Conservation (phyloP, 2,113 vertebrate species). For the Carassius auratus region DNA sequence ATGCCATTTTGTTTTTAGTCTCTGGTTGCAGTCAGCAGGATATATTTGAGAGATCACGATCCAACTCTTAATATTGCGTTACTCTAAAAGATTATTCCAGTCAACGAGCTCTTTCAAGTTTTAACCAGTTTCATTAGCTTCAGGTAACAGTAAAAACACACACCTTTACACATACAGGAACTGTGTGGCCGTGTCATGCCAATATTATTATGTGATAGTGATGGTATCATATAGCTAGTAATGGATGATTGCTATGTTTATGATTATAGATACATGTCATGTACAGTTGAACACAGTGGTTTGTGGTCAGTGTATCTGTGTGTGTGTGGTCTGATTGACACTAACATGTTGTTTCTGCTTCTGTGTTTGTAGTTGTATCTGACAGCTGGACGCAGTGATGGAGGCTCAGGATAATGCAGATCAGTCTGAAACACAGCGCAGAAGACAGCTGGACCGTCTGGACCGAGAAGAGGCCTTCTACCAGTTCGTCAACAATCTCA, state of each 20-base stretch:
- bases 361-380: conserved; percentile 41
- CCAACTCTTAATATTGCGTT: no score
- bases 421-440: conserved; percentile 90
- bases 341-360: conserved; percentile 15
- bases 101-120: background rate
- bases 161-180: background rate
- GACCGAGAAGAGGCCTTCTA: conserved; percentile 97
- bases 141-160: background rate
- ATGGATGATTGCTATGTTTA: background rate
- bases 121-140: background rate
- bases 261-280: background rate
- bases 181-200: background rate
- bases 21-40: background rate
- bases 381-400: conserved; percentile 74
- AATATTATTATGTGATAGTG: background rate
- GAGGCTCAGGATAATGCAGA: conserved; percentile 91
- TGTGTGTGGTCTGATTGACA: background rate
- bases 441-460: conserved; percentile 91
- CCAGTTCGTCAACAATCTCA: conserved; percentile 98
- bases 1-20: conserved; percentile 81
- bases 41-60: background rate
- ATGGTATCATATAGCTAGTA: background rate
- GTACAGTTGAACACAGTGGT: background rate
- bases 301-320: background rate
- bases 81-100: background rate